Evolutionary conservation across 2,888 invertebrate genomes (phyloP).

Genomic region (Chaetoderma sp.): DNA sequence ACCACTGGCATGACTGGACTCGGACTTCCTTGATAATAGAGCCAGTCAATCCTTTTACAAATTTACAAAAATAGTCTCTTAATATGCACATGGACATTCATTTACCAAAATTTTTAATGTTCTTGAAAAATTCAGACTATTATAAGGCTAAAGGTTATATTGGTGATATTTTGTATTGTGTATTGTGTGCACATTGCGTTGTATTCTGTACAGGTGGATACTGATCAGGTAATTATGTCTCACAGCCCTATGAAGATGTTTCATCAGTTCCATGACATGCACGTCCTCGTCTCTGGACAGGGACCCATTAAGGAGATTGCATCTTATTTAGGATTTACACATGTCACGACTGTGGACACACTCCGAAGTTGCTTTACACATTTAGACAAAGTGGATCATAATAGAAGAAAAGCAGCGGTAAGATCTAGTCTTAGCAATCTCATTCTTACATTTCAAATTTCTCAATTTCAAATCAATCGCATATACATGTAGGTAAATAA

Average conservation of each 20-base stretch:
- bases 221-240: conserved; percentile 77
- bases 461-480: too few species aligned
- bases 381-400: conserved; percentile 75
- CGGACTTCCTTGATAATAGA: too few species aligned
- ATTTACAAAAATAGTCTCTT: too few species aligned
- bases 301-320: conserved; percentile 74
- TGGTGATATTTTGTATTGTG: too few species aligned
- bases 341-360: conserved; percentile 74
- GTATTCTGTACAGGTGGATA: conserved; percentile 71
- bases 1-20: too few species aligned
- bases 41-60: too few species aligned
- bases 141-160: neutral
- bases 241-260: conserved; percentile 77
- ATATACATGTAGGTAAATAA: too few species aligned
- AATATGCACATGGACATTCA: too few species aligned
- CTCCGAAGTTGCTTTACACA: conserved; percentile 74
- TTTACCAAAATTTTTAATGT: too few species aligned
- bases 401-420: conserved; percentile 66
- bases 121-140: too few species aligned
- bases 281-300: conserved; percentile 76
- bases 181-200: too few species aligned
- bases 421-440: conserved; percentile 34
- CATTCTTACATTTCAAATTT: too few species aligned
- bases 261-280: conserved; percentile 75
- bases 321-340: conserved; percentile 74